These are phyloP conservation scores for Arrhamphus sclerolepis DNA, from an alignment of 2,797 vertebrate species.

Conservation along the genomic window DNA sequence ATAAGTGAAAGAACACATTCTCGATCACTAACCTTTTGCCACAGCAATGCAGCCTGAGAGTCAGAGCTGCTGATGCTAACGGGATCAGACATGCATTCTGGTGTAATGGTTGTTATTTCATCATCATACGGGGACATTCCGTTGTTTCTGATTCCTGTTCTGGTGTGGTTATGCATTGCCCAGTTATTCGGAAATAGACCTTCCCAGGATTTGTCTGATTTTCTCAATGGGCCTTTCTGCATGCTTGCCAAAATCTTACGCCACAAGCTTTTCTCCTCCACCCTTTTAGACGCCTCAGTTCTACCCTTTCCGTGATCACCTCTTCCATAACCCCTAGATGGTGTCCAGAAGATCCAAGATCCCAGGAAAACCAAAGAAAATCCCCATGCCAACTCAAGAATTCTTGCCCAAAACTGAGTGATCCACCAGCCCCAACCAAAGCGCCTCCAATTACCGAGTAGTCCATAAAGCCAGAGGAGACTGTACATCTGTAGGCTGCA, in stretches of 20 bases:
- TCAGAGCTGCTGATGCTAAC: slow-evolving; percentile 52
- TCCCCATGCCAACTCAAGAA: slow-evolving; percentile 84
- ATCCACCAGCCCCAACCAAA: slow-evolving; percentile 90
- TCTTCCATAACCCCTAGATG: slow-evolving; percentile 51
- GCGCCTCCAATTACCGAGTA: slow-evolving; percentile 79
- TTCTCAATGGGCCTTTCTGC: slow-evolving; percentile 53
- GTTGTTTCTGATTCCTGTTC: slow-evolving; percentile 76
- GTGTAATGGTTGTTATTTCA: slow-evolving; percentile 55
- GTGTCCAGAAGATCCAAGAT: slow-evolving; percentile 78
- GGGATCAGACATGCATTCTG: slow-evolving; percentile 39
- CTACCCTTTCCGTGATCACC: slow-evolving; percentile 30
- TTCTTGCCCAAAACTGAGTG: slow-evolving; percentile 87
- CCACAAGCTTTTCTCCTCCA: slow-evolving; percentile 73
- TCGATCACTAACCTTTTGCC: slow-evolving; percentile 71
- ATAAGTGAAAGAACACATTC: slow-evolving; percentile 85
- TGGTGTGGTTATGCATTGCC: slow-evolving; percentile 70
- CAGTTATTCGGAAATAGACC: slow-evolving; percentile 87
- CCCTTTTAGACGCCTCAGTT: slow-evolving; percentile 26
- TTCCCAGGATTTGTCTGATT: slow-evolving; percentile 65
- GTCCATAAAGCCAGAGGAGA: slow-evolving; percentile 88
- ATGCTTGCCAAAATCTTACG: slow-evolving; percentile 77
- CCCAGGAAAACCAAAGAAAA: slow-evolving; percentile 79
- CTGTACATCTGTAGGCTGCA: slow-evolving; percentile 85
- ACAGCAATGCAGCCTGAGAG: slow-evolving; percentile 55
- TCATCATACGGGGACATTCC: slow-evolving; percentile 75